A percentile compares a stretch with the other conserved stretches of the same genome.
These are phyloP conservation scores for Eospalax fontanierii DNA, from an alignment of 2,797 vertebrate genomes.

Conservation along the genomic window DNA sequence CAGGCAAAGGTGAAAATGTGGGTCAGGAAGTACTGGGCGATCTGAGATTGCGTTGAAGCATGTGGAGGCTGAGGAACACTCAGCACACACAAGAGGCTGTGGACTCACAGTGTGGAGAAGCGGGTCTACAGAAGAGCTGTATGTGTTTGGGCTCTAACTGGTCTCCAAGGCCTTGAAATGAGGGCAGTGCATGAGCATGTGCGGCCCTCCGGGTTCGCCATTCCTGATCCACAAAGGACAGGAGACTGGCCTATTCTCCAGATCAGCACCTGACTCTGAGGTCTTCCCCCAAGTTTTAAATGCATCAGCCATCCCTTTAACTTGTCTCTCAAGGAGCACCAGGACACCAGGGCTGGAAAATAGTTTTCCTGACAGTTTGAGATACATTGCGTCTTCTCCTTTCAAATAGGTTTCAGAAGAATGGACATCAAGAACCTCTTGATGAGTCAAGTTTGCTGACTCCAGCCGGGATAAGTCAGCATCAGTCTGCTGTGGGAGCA, in stretches of 20 bases:
- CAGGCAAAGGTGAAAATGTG: background rate
- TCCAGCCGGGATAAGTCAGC: accelerated
- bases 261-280: accelerated
- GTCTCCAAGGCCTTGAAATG: background rate
- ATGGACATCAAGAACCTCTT: too few relatives aligned
- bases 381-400: background rate
- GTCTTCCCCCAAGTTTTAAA: background rate
- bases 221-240: background rate
- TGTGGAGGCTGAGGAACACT: background rate
- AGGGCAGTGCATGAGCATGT: accelerated
- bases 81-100: background rate
- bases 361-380: background rate
- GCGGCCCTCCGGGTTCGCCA: background rate
- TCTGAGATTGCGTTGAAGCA: background rate
- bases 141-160: background rate
- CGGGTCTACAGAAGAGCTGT: constrained; percentile 55
- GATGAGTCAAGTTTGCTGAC: too few relatives aligned
- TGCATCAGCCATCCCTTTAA: background rate
- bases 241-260: background rate
- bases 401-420: background rate
- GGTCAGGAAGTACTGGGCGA: background rate
- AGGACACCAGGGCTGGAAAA: background rate
- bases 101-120: constrained; percentile 35
- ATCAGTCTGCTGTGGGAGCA: background rate
- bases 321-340: background rate